Evolutionary conservation across 2,797 vertebrate species (phyloP), one percentile per base, ranked within the genome.

Genomic region (Benthosema pterotum): DNA sequence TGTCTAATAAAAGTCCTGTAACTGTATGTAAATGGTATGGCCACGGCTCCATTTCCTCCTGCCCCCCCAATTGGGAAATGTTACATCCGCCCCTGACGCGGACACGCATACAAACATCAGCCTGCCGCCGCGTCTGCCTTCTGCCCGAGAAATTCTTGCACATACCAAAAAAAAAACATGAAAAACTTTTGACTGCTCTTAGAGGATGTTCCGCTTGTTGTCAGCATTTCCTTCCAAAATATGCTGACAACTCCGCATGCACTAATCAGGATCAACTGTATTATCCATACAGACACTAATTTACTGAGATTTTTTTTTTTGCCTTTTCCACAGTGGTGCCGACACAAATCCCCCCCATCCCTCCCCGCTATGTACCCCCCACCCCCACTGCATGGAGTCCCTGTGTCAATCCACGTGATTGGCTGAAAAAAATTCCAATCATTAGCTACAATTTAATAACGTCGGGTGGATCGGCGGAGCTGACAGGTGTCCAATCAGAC

Each of bases 401-500:
- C 88, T 86, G 89, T 91, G 63, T 91, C 87, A 90, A 90, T 90
- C 80, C 87, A 57, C 83, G 69, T 89, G 86, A 91, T 90, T 91
- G 77, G 83, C 80, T 93, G 89, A 93, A 94, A 93, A 94, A 94
- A 92, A 85, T 22, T 75, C 85, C 77, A 88, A 89, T 92, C 92
- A 91, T 93, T 94, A 93, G 84, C 58, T 78, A 72, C 88, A 89
- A 71, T 77, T 80, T 91, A 90, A 85, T 87, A 89, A 90, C 85
- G 89, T 74, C 77, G 78, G 84, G 73, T 86, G 85, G 82, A 78
- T 86, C 77, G 77, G 83, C 82, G 83, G 72, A 91, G 93, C 88
- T 94, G 93, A 92, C 91, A 94, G 92, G 93, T 94, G 87, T 87
- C 92, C 92, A 91, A 94, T 94, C 89, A 94, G 89, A 73, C 93